Evolutionary conservation across 2,113 vertebrate species (phyloP), one percentile per base, ranked within the genome.

Genomic region (Calonectris borealis): DNA sequence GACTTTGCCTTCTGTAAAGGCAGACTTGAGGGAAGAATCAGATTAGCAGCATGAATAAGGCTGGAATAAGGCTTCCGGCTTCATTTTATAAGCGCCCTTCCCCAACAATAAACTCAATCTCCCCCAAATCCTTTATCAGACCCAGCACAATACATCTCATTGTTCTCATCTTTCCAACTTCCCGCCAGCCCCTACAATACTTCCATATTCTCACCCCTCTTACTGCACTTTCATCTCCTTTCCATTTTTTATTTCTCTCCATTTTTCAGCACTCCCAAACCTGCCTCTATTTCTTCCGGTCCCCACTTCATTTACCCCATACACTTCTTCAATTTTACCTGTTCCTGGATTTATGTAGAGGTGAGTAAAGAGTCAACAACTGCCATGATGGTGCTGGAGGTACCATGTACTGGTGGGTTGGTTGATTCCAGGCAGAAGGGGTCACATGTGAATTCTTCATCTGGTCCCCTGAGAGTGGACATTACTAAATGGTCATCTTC

Each of bases 41-140:
- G 44, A 86, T 68, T 27, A 88, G 14, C 8, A 85, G 16, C 9
- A 22, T 4, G 20, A 90, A 60, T 51, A 83, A 81, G 15, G 7
- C 52, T 89, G 24, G 4, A 38, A 26, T 79, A 78, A 61, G 12
- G 2, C 34, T 77, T 92, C 8, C 32, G 62, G 22, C 10, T 65
- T 79, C 7, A 25, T 64, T 85, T 90, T 51, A 2, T n/a, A 83
- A 49, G 6, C 0, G 0, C 2, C 13, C 14, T 84, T 75, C 14
- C 26, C 25, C 36, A 77, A 14, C 8, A 34, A 52, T 64, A 73
- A 40, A 16, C 19, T 70, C 14, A 36, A 1, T 78, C 25, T 87
- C 17, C 7, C 17, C 5, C 14, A 81, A 78, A 70, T 25, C 16
- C 48, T 71, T 19, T 36, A 27, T 46, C 38, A 86, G 55, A 54